A percentile compares a stretch with the other conserved stretches of the same genome.
Conservation (phyloP, 2,888 invertebrate genomes). For the Oscheius sp. region DNA sequence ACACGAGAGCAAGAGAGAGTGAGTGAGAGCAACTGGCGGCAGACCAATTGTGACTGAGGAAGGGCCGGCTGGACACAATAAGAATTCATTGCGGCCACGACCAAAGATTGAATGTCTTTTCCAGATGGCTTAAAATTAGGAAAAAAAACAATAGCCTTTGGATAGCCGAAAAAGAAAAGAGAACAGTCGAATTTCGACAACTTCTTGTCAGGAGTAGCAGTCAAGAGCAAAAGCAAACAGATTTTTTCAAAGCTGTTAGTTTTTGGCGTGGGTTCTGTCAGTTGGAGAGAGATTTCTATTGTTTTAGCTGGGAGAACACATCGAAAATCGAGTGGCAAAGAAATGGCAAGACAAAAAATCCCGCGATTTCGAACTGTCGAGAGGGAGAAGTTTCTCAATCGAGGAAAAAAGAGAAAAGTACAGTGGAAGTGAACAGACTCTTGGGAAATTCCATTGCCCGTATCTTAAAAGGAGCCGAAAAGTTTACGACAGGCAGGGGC, state of each 20-base stretch:
- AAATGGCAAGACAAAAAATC: neutral
- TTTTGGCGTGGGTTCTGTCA: neutral
- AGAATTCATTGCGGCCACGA: constrained; percentile 10
- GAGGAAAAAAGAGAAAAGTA: neutral
- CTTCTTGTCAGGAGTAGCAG: neutral
- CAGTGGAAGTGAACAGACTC: too few relatives aligned
- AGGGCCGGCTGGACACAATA: constrained; percentile 17
- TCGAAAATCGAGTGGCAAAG: neutral
- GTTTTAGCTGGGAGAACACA: constrained; percentile 1
- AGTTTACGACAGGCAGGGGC: constrained; percentile 20
- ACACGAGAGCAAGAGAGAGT: neutral
- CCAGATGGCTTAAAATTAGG: neutral
- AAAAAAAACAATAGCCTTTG: neutral
- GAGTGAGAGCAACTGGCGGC: constrained; percentile 2
- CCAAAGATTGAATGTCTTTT: neutral
- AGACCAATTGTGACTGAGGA: constrained; percentile 17
- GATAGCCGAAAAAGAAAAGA: neutral
- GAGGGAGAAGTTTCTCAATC: neutral
- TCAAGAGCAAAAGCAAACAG: constrained; percentile 20
- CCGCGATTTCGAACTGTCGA: neutral
- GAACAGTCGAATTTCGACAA: neutral
- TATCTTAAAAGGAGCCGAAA: constrained; percentile 5
- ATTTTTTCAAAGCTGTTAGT: constrained; percentile 11
- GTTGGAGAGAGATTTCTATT: neutral
- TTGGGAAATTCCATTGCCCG: neutral